Conservation (phyloP, 2,888 invertebrate species). For the Epiblema foenella region DNA sequence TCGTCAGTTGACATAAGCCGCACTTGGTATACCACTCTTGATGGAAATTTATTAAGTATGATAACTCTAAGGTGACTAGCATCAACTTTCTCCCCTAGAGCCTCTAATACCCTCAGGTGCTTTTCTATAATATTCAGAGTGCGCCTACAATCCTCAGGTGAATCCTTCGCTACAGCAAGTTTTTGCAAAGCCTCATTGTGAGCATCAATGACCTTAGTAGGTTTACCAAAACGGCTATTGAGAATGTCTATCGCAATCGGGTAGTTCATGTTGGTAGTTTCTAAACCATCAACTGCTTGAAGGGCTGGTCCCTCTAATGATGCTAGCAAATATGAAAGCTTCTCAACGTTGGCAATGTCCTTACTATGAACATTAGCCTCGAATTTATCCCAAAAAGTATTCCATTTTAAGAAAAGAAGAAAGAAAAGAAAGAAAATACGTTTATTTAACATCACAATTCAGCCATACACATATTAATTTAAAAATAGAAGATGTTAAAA, state of each 20-base stretch:
- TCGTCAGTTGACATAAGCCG: not conserved
- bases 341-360: conserved; percentile 1
- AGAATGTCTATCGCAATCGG: conserved; percentile 8
- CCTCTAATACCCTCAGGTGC: conserved; percentile 8
- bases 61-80: conserved; percentile 13
- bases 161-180: not conserved
- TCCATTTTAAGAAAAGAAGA: conserved; percentile 2
- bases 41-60: conserved; percentile 1
- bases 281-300: conserved; percentile 1
- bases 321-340: not conserved
- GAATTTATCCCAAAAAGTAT: conserved; percentile 4
- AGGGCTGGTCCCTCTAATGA: conserved; percentile 11
- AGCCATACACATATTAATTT: too few relatives aligned
- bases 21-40: not conserved
- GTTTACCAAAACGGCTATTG: not conserved
- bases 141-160: not conserved
- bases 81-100: not conserved
- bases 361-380: conserved; percentile 2
- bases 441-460: too few relatives aligned
- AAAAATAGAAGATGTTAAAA: too few relatives aligned
- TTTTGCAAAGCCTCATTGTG: not conserved
- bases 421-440: too few relatives aligned
- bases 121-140: not conserved
- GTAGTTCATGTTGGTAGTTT: conserved; percentile 6
- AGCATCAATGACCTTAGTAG: conserved; percentile 8